Evolutionary conservation across 2,113 vertebrate species (phyloP).

Genomic region (Pseudopipra pipra): DNA sequence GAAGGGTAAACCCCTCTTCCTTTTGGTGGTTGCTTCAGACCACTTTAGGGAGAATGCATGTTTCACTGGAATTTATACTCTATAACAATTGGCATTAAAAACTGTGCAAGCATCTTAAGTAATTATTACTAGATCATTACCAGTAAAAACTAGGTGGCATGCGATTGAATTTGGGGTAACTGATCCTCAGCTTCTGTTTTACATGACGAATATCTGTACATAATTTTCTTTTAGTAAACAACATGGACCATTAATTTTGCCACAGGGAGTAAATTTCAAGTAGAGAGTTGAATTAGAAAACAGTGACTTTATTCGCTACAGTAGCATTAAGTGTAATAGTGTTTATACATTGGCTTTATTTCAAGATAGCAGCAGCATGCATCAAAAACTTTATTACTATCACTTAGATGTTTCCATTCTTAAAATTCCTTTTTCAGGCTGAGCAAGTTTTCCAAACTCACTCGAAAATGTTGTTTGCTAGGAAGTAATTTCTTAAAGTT

Average conservation of each 20-base stretch:
- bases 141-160: not conserved
- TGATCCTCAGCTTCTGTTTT: not conserved
- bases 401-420: not conserved
- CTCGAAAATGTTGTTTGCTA: not conserved
- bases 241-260: not conserved
- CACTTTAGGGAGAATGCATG: accelerated
- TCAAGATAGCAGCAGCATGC: not conserved
- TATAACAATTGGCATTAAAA: not conserved
- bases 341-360: not conserved
- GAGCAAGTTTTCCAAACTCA: not conserved
- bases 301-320: not conserved
- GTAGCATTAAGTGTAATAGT: not conserved
- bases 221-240: not conserved
- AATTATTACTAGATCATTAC: not conserved
- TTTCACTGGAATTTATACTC: not conserved
- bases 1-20: not conserved
- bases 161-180: not conserved
- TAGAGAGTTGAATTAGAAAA: not conserved
- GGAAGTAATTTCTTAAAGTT: not conserved
- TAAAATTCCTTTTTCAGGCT: not conserved
- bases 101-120: not conserved
- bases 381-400: not conserved
- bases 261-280: not conserved
- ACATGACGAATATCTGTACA: not conserved
- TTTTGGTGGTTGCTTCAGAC: not conserved